A percentile compares a stretch with the other conserved stretches of the same genome.
Evolutionary conservation across 2,113 vertebrate species (phyloP).

Genomic region (Pelobates fuscus): DNA sequence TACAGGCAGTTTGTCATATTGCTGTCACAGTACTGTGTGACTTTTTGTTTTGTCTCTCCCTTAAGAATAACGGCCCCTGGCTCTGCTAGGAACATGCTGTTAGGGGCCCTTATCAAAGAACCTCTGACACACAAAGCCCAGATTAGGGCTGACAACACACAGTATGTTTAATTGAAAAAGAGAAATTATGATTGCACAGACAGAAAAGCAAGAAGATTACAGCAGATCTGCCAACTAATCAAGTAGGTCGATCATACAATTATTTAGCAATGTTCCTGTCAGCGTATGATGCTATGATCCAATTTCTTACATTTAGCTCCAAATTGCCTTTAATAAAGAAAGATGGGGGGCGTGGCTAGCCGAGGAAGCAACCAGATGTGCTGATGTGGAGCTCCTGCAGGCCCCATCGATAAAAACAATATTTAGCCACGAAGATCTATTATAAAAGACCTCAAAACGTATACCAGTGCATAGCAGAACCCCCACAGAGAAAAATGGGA

Average conservation of each 20-base stretch:
- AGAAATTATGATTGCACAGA: constrained; percentile 20
- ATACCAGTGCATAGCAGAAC: no score
- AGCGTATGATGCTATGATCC: not conserved
- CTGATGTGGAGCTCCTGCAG: no score
- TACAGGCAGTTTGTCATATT: constrained; percentile 46
- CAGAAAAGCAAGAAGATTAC: constrained; percentile 36
- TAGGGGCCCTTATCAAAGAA: constrained; percentile 7
- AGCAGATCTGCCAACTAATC: constrained; percentile 16
- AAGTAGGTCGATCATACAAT: not conserved
- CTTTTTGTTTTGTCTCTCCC: not conserved
- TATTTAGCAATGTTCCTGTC: constrained; percentile 13
- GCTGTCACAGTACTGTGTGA: not conserved
- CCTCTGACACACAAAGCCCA: constrained; percentile 4
- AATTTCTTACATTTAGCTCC: no score
- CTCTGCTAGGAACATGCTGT: not conserved
- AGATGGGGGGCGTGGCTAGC: no score
- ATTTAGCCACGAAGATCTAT: no score
- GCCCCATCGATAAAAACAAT: no score
- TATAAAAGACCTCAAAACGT: no score
- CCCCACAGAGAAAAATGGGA: no score
- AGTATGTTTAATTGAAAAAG: constrained; percentile 34
- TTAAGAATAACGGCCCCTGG: constrained; percentile 23
- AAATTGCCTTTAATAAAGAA: no score
- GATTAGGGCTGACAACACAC: constrained; percentile 38
- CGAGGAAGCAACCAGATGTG: no score